Base-by-base conservation (phyloP, 2,888 invertebrate genomes). In the Sphaerophoria rueppellii region DNA sequence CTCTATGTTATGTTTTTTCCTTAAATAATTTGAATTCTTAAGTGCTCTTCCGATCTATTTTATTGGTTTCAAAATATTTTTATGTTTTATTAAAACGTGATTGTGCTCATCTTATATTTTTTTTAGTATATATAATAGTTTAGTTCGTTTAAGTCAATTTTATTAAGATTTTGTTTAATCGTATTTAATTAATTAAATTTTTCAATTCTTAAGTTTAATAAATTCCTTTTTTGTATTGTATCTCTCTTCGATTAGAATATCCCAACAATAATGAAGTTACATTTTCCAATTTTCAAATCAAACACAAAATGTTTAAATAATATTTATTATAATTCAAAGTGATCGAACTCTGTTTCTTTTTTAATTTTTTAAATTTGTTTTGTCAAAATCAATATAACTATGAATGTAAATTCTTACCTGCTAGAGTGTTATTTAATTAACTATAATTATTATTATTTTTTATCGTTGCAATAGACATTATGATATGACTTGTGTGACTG, bases 21-120 rank as follows among this genome's bases (percentile, higher is more conserved):
- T n/a, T n/a, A n/a, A n/a, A n/a, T n/a, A n/a, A n/a, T n/a, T n/a
- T n/a, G n/a, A n/a, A n/a, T n/a, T n/a, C n/a, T n/a, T n/a, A n/a
- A n/a, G n/a, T n/a, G n/a, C n/a, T n/a, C n/a, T n/a, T n/a, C n/a
- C n/a, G n/a, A 71, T 76, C 75, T 77, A 58, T 86, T 71, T 79
- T 77, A 82, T 83, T 82, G 78, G 77, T 88, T 88, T 88, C 87
- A 85, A 75, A 86, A 77, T 61, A 48, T 73, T 63, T 77, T 70
- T 69, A 67, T 82, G 76, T 80, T 81, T 85, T 85, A 77, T 88
- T 87, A 87, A 87, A 90, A 90, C 88, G 90, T 91, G 91, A 91
- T 91, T 91, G 91, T 91, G 91, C 91, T 91, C 89, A 91, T 90
- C 91, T 89, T 89, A 89, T 88, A 88, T 87, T 86, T 69, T 77